Conservation (phyloP, 2,888 invertebrate genomes). For the Zaprionus bogoriensis region DNA sequence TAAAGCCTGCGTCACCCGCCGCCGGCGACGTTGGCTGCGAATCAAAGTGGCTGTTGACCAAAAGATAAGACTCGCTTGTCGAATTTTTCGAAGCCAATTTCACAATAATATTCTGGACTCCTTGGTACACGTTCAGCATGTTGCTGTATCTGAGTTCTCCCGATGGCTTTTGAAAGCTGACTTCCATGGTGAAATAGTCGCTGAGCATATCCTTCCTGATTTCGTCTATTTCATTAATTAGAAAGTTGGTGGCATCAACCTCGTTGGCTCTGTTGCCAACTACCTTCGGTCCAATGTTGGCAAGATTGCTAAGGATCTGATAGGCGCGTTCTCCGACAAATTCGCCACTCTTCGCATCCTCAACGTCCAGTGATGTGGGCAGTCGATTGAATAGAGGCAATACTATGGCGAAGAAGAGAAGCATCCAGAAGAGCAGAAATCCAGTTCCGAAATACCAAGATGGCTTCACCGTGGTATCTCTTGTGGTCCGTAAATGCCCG, state of each 20-base stretch:
- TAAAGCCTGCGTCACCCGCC: conserved; percentile 87
- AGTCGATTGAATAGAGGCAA: conserved; percentile 62
- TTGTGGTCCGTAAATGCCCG: neutral
- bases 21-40: conserved; percentile 87
- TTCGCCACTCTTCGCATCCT: conserved; percentile 75
- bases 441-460: conserved; percentile 68
- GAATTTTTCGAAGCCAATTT: conserved; percentile 71
- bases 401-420: conserved; percentile 69
- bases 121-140: conserved; percentile 76
- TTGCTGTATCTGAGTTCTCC: conserved; percentile 65
- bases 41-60: conserved; percentile 97
- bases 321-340: conserved; percentile 88
- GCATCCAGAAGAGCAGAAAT: conserved; percentile 70
- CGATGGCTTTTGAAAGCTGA: conserved; percentile 73
- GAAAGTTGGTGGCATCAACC: conserved; percentile 84
- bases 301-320: conserved; percentile 11
- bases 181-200: conserved; percentile 73
- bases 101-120: conserved; percentile 80
- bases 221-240: conserved; percentile 66
- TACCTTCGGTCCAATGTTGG: conserved; percentile 86
- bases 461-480: neutral
- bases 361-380: conserved; percentile 59
- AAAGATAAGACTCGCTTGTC: conserved; percentile 75
- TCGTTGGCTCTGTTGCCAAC: conserved; percentile 89
- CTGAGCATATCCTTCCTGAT: conserved; percentile 60